Evolutionary conservation across 2,113 vertebrate genomes (phyloP), one percentile per base, ranked within the genome.

Genomic region (Microcebus ravelobensis): DNA sequence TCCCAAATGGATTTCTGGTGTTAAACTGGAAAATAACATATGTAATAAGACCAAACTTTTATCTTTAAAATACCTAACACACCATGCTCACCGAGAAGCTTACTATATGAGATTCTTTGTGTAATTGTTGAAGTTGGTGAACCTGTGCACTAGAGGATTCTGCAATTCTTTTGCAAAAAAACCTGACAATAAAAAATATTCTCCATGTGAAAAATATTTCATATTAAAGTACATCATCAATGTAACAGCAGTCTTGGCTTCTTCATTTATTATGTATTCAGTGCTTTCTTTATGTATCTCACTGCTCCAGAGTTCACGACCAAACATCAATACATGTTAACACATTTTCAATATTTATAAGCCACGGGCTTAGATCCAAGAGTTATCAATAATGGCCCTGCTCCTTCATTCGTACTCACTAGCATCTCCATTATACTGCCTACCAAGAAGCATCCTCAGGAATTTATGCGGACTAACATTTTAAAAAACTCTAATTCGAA

Each of bases 301-400:
- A 67, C 67, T 80, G n/a, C n/a, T 68, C 29, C n/a, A 94, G 86
- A 87, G 94, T 94, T 95, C 89, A 91, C 55, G 59, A 90, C 55
- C 65, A 94, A 94, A 90, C 29, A 91, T 90, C 89, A 96, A 95
- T 96, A 84, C 39, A 68, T 81, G 68, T 93, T 93, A 96, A 91
- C 70, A 94, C 73, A 93, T 87, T 93, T 95, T 93, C 89, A 92
- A 82, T 97, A 96, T 96, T 96, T 97, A 94, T 90, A 93, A 95
- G 71, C 52, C 91, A 76, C 94, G 83, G 52, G 31, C 48, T 94
- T 89, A 95, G 39, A 84, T 95, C 63, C 73, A 91, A 95, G 36
- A 76, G 27, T 93, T 94, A 94, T 87, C 83, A 91, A 79, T 92
- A 97, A 94, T 34, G 27, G 7, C 90, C 21, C 34, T 85, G 48